These are phyloP conservation scores for Acleris sparsana DNA, from an alignment of 2,888 invertebrate species.

Conservation along the genomic window DNA sequence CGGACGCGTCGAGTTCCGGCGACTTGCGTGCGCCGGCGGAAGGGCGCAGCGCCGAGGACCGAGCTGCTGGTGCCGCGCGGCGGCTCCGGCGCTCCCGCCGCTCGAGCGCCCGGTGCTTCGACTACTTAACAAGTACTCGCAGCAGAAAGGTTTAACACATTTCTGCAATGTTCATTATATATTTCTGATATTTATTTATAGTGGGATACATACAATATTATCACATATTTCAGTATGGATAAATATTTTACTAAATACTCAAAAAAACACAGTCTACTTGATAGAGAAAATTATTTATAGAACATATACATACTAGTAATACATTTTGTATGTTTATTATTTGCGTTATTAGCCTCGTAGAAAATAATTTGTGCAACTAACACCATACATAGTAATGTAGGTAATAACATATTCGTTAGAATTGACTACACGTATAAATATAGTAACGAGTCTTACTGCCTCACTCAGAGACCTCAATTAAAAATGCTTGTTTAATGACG, in stretches of 20 bases:
- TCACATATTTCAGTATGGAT: too few species aligned
- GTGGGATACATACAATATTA: too few species aligned
- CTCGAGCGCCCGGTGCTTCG: too few species aligned
- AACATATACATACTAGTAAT: background rate
- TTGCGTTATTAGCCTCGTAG: conserved; percentile 69
- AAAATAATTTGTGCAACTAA: conserved; percentile 60
- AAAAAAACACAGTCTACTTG: too few species aligned
- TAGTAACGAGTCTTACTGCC: too few species aligned
- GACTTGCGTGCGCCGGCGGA: conserved; percentile 66
- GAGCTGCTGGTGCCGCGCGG: conserved; percentile 13
- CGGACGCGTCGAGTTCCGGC: conserved; percentile 72
- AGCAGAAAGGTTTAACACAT: too few species aligned
- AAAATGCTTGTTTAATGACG: too few species aligned
- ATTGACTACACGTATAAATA: conserved; percentile 76
- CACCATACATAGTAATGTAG: conserved; percentile 60
- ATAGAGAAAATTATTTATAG: background rate
- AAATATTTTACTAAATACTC: too few species aligned
- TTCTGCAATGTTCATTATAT: too few species aligned
- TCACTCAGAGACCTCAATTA: too few species aligned
- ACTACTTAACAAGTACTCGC: too few species aligned
- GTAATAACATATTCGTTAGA: conserved; percentile 56
- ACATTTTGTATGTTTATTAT: conserved; percentile 27
- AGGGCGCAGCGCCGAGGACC: conserved; percentile 36
- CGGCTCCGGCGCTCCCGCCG: too few species aligned
- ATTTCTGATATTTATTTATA: background rate